phyloP scores from a whole-genome alignment of 2,113 vertebrate species.

The Campylomormyrus numenius region DNA sequence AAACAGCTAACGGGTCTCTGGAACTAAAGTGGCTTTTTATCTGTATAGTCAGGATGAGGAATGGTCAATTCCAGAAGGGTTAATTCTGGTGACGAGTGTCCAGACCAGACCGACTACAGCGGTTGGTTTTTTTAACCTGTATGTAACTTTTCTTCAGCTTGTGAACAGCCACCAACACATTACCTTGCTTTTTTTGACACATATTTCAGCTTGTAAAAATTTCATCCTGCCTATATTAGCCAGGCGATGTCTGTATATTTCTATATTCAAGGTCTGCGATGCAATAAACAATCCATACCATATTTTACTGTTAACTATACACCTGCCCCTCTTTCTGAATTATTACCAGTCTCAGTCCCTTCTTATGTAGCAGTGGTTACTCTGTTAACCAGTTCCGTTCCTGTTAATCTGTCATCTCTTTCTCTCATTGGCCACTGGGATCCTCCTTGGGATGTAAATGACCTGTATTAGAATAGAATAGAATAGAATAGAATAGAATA shows the following conservation, averaged over 20 bases:
- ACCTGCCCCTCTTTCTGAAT: not conserved
- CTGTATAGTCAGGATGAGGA: not conserved
- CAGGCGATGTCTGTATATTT: not conserved
- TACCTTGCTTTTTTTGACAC: not conserved
- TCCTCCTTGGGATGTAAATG: not conserved
- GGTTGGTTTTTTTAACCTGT: constrained; percentile 2
- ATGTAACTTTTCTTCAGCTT: constrained; percentile 7
- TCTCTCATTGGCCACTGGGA: not conserved
- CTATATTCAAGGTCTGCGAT: not conserved
- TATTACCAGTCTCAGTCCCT: not conserved
- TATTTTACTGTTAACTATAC: not conserved
- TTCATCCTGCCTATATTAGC: not conserved
- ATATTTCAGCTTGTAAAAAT: not conserved
- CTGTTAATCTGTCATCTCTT: not conserved
- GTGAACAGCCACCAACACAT: not conserved
- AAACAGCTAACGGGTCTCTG: constrained; percentile 10
- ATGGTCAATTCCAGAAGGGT: constrained; percentile 1
- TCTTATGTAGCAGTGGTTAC: not conserved
- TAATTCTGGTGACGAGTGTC: constrained; percentile 10
- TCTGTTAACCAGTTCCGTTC: not conserved
- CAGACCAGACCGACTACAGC: not conserved
- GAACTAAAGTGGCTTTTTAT: constrained; percentile 33
- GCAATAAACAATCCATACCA: not conserved
- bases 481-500: not conserved
- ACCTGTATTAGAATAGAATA: not conserved